These are phyloP conservation scores for Bradypus variegatus DNA, from an alignment of 2,797 vertebrate genomes.

Conservation along the genomic window DNA sequence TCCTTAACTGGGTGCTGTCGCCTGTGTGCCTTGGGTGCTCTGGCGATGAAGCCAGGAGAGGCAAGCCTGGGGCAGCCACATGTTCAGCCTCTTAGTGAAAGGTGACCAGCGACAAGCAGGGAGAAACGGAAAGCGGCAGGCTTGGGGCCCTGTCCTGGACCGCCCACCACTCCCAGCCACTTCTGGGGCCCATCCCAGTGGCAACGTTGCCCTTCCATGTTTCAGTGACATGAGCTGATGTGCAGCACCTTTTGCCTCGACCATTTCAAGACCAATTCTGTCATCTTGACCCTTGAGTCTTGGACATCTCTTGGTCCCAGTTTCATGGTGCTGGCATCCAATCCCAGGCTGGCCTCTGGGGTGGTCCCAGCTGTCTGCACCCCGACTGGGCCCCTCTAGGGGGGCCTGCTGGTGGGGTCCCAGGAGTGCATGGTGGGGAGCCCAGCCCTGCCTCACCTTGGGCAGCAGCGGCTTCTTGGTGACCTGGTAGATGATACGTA, in stretches of 20 bases:
- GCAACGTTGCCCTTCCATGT: background rate
- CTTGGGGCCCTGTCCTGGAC: background rate
- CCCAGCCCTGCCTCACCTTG: background rate
- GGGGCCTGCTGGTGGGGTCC: background rate
- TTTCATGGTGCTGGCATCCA: accelerated
- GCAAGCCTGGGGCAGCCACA: background rate
- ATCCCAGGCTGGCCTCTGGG: background rate
- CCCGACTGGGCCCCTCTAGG: too few species aligned
- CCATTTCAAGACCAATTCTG: background rate
- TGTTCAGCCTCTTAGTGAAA: background rate
- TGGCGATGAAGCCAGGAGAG: background rate
- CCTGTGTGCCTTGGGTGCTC: background rate
- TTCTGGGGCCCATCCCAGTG: background rate
- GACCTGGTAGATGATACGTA: conserved; percentile 64
- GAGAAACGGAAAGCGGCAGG: background rate
- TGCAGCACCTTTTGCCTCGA: background rate
- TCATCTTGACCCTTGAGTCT: background rate
- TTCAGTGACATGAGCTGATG: too few species aligned
- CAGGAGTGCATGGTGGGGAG: accelerated
- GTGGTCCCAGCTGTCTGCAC: background rate
- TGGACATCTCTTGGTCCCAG: too few species aligned
- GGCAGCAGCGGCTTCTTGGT: background rate
- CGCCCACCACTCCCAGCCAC: background rate
- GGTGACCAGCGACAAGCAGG: too few species aligned
- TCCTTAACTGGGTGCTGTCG: background rate